A percentile compares a stretch with the other conserved stretches of the same genome.
phyloP scores from a whole-genome alignment of 2,113 vertebrate genomes.

The Ctenodactylus gundi region DNA sequence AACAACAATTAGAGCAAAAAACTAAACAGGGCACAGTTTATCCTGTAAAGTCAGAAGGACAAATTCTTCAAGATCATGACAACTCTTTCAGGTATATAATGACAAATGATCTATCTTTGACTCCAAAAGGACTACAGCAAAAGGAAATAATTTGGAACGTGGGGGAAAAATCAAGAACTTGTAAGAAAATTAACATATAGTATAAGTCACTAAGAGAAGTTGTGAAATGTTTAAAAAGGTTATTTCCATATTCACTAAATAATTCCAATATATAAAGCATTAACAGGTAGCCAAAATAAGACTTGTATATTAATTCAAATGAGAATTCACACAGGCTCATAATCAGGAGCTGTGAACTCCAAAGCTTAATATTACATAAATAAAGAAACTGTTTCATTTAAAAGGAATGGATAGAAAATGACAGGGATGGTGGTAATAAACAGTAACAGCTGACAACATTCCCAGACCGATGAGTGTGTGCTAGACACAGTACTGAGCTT shows the following conservation, averaged over 20 bases:
- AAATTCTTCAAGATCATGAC: conserved; percentile 10
- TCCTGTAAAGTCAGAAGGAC: not conserved
- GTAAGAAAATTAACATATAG: conserved; percentile 23
- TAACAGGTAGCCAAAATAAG: conserved; percentile 8
- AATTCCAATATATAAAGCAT: not conserved
- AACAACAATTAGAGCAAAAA: conserved; percentile 11
- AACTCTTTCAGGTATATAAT: not conserved
- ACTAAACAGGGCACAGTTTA: not conserved
- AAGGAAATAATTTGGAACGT: conserved; percentile 14
- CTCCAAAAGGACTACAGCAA: not conserved
- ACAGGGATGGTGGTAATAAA: not conserved
- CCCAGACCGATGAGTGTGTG: not conserved
- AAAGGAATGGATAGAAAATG: not conserved
- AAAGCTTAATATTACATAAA: not conserved
- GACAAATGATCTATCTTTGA: not conserved
- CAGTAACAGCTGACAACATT: not conserved
- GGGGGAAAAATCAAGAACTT: not conserved
- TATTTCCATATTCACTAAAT: not conserved
- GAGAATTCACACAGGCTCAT: not conserved
- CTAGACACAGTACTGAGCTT: not conserved
- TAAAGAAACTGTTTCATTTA: not conserved
- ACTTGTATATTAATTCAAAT: conserved; percentile 5
- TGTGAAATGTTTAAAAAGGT: conserved; percentile 9
- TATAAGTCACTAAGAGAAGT: not conserved
- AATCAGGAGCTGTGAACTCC: not conserved